Evolutionary conservation across 2,113 vertebrate species (phyloP).

Genomic region (Tychaedon coryphoeus): DNA sequence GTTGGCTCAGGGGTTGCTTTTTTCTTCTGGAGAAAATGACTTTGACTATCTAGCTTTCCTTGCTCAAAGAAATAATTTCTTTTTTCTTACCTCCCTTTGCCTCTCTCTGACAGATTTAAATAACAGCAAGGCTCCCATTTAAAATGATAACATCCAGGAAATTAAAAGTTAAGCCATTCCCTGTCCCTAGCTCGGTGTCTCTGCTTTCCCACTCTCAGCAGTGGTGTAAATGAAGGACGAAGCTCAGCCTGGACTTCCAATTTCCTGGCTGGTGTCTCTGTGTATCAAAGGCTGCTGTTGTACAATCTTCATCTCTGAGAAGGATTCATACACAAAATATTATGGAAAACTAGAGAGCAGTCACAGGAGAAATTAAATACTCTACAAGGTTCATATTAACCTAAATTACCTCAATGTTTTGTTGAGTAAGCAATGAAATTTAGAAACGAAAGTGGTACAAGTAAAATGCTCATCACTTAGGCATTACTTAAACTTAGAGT

Average conservation of each 20-base stretch:
- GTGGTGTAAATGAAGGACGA: not conserved
- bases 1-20: not conserved
- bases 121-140: constrained; percentile 6
- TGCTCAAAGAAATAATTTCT: not conserved
- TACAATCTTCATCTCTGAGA: not conserved
- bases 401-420: not conserved
- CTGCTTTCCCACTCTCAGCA: not conserved
- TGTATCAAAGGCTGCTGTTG: not conserved
- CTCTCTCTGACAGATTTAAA: constrained; percentile 41
- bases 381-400: not conserved
- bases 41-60: not conserved
- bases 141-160: constrained; percentile 51
- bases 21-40: not conserved
- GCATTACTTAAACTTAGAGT: not conserved
- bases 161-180: constrained; percentile 48
- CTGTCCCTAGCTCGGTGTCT: not conserved
- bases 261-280: constrained; percentile 35
- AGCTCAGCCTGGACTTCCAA: not conserved
- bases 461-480: not conserved
- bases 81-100: not conserved
- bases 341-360: not conserved
- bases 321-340: not conserved
- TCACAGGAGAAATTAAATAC: not conserved
- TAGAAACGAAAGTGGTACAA: not conserved
- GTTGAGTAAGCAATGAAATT: not conserved